Evolutionary conservation across 2,113 vertebrate genomes (phyloP).

Genomic region (Barnardius zonarius): DNA sequence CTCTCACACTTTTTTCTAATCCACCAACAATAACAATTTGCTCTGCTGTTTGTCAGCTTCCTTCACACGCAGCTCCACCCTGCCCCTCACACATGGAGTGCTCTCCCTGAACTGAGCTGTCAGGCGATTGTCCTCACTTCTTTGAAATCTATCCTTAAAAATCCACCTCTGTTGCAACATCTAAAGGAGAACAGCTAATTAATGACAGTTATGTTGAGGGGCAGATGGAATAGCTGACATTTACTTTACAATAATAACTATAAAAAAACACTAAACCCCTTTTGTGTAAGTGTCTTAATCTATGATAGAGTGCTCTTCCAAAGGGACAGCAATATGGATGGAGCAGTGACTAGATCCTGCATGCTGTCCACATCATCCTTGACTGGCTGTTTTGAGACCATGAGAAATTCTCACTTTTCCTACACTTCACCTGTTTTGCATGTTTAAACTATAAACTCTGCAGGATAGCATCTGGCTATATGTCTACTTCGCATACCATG

Average conservation of each 20-base stretch:
- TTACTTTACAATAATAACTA: conserved; percentile 36
- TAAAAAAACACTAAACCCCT: neutral
- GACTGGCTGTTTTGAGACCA: neutral
- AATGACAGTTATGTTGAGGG: conserved; percentile 48
- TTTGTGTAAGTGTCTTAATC: conserved; percentile 6
- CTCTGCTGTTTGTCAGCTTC: conserved; percentile 38
- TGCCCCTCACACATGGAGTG: conserved; percentile 23
- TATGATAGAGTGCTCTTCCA: neutral
- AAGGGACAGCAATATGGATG: neutral
- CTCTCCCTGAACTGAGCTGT: conserved; percentile 57
- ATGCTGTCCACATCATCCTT: neutral
- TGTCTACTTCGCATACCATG: neutral
- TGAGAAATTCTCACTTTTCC: neutral
- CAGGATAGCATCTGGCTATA: neutral
- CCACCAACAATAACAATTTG: conserved; percentile 26
- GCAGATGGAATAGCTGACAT: conserved; percentile 64
- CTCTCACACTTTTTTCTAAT: conserved; percentile 1
- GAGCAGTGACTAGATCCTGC: neutral
- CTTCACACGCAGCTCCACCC: conserved; percentile 34
- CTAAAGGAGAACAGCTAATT: conserved; percentile 61
- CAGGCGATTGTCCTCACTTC: conserved; percentile 11
- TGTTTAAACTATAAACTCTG: neutral
- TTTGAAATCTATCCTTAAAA: conserved; percentile 55
- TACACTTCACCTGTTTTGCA: neutral
- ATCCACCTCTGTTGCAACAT: conserved; percentile 18